Base-by-base conservation (phyloP, 2,888 invertebrate genomes). In the Schizaphis graminum region DNA sequence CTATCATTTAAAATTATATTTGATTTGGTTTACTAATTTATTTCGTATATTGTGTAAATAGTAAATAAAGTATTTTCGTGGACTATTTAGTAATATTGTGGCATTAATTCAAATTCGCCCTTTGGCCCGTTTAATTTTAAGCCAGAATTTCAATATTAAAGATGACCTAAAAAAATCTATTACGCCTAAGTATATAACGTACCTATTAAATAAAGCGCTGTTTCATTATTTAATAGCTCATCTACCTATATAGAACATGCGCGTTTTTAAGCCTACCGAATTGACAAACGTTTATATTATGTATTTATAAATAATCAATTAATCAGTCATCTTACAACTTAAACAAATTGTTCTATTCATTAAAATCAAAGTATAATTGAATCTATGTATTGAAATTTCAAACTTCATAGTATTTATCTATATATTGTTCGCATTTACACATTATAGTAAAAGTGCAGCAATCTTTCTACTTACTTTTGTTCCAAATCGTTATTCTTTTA, bases 101-200 rank as follows among this genome's bases (percentile, higher is more conserved):
- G 35, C 8, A 7, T 77, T 21, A 3, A 21, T 77, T 77, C 35
- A 35, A 77, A 77, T 77, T 7, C 24, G 26, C 88, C 56, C 56
- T 35, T 89, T 26, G 21, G 2, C 7, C 7, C 35, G 56, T 89
- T 41, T 2, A 57, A 89, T 57, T 57, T 89, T 26, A 56, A 89
- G 57, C 41, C 41, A 56, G 28, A 89, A 77, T 67, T 67, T 67
- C 16, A 89, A 56, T 21, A 47, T 28, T 11, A 53, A 92, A 86
- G 47, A 44, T 87, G 91, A 87, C 53, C 85, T 91, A 56, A 28
- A 85, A 94, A 57, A 49, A 21, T 2, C 53, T 67, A 86, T 61
- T 91, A 35, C 24, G 84, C 77, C 16, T 77, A 53, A 21, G 21
- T 53, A 41, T 35, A 77, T 21, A 5, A 35, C n/a, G n/a, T 61